A percentile compares a stretch with the other conserved stretches of the same genome.
phyloP scores from a whole-genome alignment of 2,113 vertebrate genomes.

The Oplegnathus fasciatus region DNA sequence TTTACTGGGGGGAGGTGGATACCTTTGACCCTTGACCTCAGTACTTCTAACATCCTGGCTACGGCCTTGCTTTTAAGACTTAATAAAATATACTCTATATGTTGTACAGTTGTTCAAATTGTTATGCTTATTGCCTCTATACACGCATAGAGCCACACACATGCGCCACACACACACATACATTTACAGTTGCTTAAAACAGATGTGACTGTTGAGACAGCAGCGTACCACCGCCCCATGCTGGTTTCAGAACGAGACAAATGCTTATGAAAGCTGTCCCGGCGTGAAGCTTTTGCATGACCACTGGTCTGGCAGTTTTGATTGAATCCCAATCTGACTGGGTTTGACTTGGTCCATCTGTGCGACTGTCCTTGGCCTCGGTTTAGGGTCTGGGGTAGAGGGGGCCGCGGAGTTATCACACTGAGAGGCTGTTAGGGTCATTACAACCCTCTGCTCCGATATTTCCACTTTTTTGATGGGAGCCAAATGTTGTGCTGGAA shows the following conservation, averaged over 20 bases:
- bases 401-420: slow-evolving; percentile 71
- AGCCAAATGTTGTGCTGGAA: slow-evolving; percentile 83
- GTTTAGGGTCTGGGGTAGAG: slow-evolving; percentile 63
- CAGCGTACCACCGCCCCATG: slow-evolving; percentile 51
- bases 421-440: slow-evolving; percentile 81
- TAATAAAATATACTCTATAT: not conserved
- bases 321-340: slow-evolving; percentile 77
- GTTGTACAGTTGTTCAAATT: slow-evolving; percentile 2
- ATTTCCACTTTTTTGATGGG: slow-evolving; percentile 79
- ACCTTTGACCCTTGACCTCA: not conserved
- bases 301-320: slow-evolving; percentile 73
- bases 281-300: slow-evolving; percentile 70
- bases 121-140: slow-evolving; percentile 7
- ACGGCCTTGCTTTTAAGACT: not conserved
- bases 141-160: slow-evolving; percentile 6
- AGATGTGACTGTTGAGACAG: slow-evolving; percentile 74
- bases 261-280: slow-evolving; percentile 75
- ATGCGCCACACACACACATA: not conserved
- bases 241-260: slow-evolving; percentile 71
- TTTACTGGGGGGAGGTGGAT: not conserved
- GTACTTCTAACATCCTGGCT: not conserved
- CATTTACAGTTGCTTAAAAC: slow-evolving; percentile 53
- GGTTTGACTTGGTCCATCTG: slow-evolving; percentile 82
- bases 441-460: slow-evolving; percentile 79
- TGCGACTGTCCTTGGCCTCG: slow-evolving; percentile 79